A percentile compares a stretch with the other conserved stretches of the same genome.
Evolutionary conservation across 2,797 vertebrate species (phyloP).

Genomic region (Acridotheres tristis): DNA sequence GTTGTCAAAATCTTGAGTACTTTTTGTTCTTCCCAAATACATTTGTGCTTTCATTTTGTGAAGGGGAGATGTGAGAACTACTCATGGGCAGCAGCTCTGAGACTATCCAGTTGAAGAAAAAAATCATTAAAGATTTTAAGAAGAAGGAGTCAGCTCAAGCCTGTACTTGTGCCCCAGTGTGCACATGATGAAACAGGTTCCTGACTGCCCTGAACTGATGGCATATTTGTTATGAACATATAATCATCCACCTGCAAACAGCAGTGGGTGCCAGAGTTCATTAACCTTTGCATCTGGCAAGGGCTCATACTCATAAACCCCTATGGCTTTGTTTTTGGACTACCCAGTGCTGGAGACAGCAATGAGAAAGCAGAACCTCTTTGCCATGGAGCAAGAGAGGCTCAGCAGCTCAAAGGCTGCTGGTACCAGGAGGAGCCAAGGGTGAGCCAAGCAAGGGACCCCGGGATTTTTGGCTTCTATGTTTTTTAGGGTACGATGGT

Average conservation of each 20-base stretch:
- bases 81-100: neutral
- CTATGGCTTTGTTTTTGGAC: neutral
- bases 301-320: fast-evolving
- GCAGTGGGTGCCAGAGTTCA: neutral
- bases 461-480: neutral
- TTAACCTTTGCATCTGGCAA: neutral
- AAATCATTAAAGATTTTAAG: neutral
- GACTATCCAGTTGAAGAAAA: neutral
- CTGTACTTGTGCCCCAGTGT: neutral
- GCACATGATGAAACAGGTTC: neutral
- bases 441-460: neutral
- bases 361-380: neutral
- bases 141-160: neutral
- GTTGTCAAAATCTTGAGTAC: neutral
- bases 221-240: neutral
- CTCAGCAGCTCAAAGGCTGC: neutral
- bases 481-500: neutral
- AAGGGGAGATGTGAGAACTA: neutral
- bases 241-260: neutral
- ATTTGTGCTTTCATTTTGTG: neutral
- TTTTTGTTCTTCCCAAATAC: neutral
- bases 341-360: neutral
- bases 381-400: neutral
- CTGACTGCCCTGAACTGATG: neutral
- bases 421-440: neutral